These are phyloP conservation scores for Eupristina koningsbergeri DNA, from an alignment of 1,140 invertebrate genomes.

Conservation along the genomic window DNA sequence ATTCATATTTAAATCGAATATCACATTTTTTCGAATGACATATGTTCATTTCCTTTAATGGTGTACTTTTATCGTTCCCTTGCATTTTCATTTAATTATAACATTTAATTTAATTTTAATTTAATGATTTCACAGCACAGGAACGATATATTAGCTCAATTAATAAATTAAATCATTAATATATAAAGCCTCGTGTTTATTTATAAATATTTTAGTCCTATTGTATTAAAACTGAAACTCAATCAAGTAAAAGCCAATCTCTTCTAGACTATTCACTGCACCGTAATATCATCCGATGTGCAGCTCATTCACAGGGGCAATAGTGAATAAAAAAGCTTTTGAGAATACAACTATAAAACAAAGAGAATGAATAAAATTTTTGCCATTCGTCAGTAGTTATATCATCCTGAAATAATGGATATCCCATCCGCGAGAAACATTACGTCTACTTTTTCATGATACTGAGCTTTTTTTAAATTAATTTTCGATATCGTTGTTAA, in stretches of 20 bases:
- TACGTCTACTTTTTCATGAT: neutral
- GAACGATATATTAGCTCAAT: too few relatives aligned
- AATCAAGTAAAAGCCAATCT: neutral
- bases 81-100: too few relatives aligned
- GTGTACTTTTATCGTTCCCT: too few relatives aligned
- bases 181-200: neutral
- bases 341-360: neutral
- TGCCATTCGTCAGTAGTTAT: neutral
- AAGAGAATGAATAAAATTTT: neutral
- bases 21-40: too few relatives aligned
- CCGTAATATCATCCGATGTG: neutral
- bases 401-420: neutral
- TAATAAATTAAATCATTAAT: too few relatives aligned
- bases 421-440: neutral
- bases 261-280: neutral
- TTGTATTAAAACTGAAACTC: neutral
- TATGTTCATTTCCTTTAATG: too few relatives aligned
- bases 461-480: constrained; percentile 2
- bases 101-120: too few relatives aligned
- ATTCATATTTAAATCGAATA: too few relatives aligned
- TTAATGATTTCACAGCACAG: too few relatives aligned
- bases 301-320: neutral
- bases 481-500: constrained; percentile 29
- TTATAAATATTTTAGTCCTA: neutral
- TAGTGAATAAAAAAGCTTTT: neutral